A percentile compares a stretch with the other conserved stretches of the same genome.
Evolutionary conservation across 35 echinoderm and acorn worm genomes (phyloP).

Genomic region (Heliocidaris tuberculata): DNA sequence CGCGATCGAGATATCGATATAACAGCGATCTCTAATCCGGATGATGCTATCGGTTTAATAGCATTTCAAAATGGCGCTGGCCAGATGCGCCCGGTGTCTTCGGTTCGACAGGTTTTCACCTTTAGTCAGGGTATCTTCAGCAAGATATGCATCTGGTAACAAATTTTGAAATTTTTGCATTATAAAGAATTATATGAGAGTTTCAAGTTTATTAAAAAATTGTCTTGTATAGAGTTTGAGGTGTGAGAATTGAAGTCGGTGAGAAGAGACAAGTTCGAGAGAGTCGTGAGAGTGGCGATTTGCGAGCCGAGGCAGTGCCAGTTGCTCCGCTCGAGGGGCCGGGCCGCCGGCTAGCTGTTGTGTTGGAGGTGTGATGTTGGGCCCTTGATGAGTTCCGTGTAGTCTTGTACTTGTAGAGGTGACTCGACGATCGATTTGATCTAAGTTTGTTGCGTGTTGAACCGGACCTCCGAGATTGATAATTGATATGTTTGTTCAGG

Average conservation of each 20-base stretch:
- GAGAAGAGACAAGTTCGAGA: neutral
- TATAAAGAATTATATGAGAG: neutral
- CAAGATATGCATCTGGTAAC: constrained; percentile 24
- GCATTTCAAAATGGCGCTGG: constrained; percentile 7
- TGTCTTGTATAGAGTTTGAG: neutral
- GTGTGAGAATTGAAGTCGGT: neutral
- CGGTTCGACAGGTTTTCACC: neutral
- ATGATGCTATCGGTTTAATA: neutral
- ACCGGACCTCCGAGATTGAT: no score
- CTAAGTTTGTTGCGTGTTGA: no score
- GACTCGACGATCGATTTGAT: no score
- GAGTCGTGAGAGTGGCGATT: no score
- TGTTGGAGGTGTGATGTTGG: no score
- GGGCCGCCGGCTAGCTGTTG: neutral
- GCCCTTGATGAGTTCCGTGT: no score
- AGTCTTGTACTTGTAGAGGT: no score
- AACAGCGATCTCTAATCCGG: neutral
- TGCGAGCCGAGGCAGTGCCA: neutral
- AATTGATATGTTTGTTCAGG: no score
- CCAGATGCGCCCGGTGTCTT: constrained; percentile 15
- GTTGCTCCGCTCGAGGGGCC: neutral
- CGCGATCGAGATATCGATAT: neutral
- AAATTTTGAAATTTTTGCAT: neutral
- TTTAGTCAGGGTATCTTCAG: neutral
- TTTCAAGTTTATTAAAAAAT: neutral